Base-by-base conservation (phyloP, 2,888 invertebrate species). In the Himalopsyche tibetana region DNA sequence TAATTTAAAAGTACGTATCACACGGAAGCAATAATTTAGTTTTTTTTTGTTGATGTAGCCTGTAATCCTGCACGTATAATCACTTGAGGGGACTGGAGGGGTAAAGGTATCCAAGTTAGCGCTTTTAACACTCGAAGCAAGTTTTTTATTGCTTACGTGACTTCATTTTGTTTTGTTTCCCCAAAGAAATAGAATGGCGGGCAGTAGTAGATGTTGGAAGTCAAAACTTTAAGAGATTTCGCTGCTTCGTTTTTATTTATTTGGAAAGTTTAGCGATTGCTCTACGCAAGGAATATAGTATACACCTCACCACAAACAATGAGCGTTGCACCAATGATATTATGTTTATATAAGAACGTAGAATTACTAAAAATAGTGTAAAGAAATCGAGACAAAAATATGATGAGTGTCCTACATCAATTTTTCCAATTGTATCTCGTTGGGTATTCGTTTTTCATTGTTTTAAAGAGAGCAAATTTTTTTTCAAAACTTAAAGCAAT, bases 141-240 rank as follows among this genome's bases (percentile, higher is more conserved):
- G 74, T 74, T 74, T 74, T 74, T 74, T 74, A 74, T 74, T 74
- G 36, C 74, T 74, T 74, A 74, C 74, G 74, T 74, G 74, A 74
- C 74, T 74, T 74, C 74, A 74, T 74, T 74, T 74, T 74, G 74
- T 74, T 74, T 74, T 74, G 74, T 74, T 74, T 74, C 74, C 74
- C 74, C 36, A 74, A 74, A 74, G 74, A 74, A 74, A 74, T 36
- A 36, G 36, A 74, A 74, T 38, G 74, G 36, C 12, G 36, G 74
- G 11, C 74, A 38, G 74, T 12, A 74, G 74, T 74, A 74, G 74
- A 74, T 74, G 74, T 15, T 74, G 74, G 15, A 74, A 74, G 74
- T 74, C 74, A 74, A 74, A 74, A 74, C 74, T 74, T 74, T 74
- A 74, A 74, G 74, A 74, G 74, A 74, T 74, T 74, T 74, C 36